A percentile compares a stretch with the other conserved stretches of the same genome.
Evolutionary conservation across 2,797 vertebrate species (phyloP).

Genomic region (Aulostomus chinensis): DNA sequence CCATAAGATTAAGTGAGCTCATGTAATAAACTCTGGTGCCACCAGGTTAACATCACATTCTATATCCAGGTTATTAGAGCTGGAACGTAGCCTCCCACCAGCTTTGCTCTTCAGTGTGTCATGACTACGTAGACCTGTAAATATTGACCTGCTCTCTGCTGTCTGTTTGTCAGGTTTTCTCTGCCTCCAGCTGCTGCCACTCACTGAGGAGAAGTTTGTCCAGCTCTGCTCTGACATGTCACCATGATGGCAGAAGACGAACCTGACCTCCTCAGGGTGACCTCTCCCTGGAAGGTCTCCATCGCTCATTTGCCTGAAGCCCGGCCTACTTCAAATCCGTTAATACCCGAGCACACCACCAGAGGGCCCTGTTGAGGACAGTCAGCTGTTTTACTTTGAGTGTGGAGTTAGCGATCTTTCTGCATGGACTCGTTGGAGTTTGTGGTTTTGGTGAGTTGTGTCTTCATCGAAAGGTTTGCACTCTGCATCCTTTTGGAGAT

Average conservation of each 20-base stretch:
- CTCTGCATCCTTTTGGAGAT: conserved; percentile 34
- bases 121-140: too few relatives aligned
- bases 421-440: conserved; percentile 30
- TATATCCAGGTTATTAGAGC: too few relatives aligned
- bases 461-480: conserved; percentile 40
- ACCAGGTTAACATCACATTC: too few relatives aligned
- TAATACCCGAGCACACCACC: conserved; percentile 81
- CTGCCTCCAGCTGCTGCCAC: conserved; percentile 81
- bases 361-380: conserved; percentile 53
- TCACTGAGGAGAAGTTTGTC: conserved; percentile 77
- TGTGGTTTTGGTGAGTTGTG: conserved; percentile 22
- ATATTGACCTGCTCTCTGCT: neutral
- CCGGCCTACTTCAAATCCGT: conserved; percentile 56
- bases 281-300: conserved; percentile 64
- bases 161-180: conserved; percentile 82
- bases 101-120: too few relatives aligned
- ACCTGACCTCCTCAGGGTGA: conserved; percentile 64
- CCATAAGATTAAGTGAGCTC: too few relatives aligned
- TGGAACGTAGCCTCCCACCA: too few relatives aligned
- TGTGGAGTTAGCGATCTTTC: conserved; percentile 27
- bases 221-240: conserved; percentile 64
- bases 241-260: conserved; percentile 55
- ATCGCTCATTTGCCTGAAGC: conserved; percentile 59
- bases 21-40: too few relatives aligned
- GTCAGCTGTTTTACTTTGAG: conserved; percentile 40